phyloP scores from a whole-genome alignment of 2,113 vertebrate genomes.

The Perca schrenkii region DNA sequence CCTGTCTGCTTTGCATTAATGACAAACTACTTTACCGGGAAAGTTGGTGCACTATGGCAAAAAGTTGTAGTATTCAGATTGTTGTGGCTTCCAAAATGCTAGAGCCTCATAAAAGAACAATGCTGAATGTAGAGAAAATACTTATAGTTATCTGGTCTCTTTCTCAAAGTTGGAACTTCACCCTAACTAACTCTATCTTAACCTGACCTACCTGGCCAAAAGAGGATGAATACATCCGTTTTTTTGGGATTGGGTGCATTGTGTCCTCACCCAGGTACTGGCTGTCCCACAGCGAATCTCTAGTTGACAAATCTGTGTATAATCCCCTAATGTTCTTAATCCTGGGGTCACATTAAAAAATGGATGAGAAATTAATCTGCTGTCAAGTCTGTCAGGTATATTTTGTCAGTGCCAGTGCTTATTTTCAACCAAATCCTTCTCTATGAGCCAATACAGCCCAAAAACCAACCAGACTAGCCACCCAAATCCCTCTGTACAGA shows the following conservation, averaged over 20 bases:
- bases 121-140: constrained; percentile 9
- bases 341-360: constrained; percentile 82
- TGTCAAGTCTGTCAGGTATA: constrained; percentile 78
- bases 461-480: constrained; percentile 46
- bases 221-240: neutral
- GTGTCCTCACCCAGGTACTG: constrained; percentile 75
- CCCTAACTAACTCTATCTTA: neutral
- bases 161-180: constrained; percentile 3
- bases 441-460: constrained; percentile 47
- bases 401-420: constrained; percentile 64
- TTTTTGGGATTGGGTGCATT: constrained; percentile 53
- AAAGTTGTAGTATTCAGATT: neutral
- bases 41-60: constrained; percentile 50
- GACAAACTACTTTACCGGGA: constrained; percentile 50
- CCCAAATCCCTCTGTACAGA: constrained; percentile 61
- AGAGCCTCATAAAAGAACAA: neutral
- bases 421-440: constrained; percentile 71
- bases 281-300: constrained; percentile 71
- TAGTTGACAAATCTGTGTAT: constrained; percentile 79
- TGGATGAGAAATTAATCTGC: constrained; percentile 84
- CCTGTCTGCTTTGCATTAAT: constrained; percentile 51
- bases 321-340: constrained; percentile 83
- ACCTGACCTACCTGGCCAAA: constrained; percentile 35
- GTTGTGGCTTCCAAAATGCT: constrained; percentile 11
- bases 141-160: neutral